These are phyloP conservation scores for Ornithoptera priamus DNA, from an alignment of 2,888 invertebrate genomes.

Conservation along the genomic window DNA sequence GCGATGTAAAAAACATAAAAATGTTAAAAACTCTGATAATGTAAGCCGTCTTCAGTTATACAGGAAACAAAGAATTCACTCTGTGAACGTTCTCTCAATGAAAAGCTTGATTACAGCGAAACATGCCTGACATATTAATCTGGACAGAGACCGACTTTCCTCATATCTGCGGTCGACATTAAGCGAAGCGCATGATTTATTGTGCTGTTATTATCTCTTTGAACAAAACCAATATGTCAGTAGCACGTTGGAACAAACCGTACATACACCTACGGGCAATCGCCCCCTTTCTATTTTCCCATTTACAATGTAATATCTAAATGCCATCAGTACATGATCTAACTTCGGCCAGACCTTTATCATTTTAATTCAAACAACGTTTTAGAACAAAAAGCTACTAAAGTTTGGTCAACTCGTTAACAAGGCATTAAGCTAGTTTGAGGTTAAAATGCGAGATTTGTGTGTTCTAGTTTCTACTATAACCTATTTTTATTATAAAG, in stretches of 20 bases:
- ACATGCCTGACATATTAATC: conserved; percentile 18
- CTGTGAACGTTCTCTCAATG: not conserved
- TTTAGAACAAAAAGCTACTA: conserved; percentile 10
- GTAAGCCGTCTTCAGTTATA: not conserved
- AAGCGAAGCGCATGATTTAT: conserved; percentile 11
- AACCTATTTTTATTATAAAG: conserved; percentile 3
- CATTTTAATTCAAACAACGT: conserved; percentile 23
- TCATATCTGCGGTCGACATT: conserved; percentile 20
- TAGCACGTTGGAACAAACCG: conserved; percentile 1
- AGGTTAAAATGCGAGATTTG: conserved; percentile 2
- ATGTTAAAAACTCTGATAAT: not conserved
- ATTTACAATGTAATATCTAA: conserved; percentile 14
- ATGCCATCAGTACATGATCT: conserved; percentile 2
- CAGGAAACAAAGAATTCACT: not conserved
- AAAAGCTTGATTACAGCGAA: conserved; percentile 16
- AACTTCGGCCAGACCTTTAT: conserved; percentile 7
- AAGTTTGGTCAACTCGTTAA: conserved; percentile 16
- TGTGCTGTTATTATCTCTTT: conserved; percentile 20
- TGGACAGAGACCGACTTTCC: not conserved
- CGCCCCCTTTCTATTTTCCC: not conserved
- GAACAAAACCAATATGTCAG: conserved; percentile 18
- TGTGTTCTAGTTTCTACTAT: not conserved
- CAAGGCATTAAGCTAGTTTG: not conserved
- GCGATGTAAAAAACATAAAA: not conserved
- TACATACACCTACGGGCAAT: conserved; percentile 3